phyloP scores from a whole-genome alignment of 2,797 vertebrate species.

The Poeciliopsis infans region DNA sequence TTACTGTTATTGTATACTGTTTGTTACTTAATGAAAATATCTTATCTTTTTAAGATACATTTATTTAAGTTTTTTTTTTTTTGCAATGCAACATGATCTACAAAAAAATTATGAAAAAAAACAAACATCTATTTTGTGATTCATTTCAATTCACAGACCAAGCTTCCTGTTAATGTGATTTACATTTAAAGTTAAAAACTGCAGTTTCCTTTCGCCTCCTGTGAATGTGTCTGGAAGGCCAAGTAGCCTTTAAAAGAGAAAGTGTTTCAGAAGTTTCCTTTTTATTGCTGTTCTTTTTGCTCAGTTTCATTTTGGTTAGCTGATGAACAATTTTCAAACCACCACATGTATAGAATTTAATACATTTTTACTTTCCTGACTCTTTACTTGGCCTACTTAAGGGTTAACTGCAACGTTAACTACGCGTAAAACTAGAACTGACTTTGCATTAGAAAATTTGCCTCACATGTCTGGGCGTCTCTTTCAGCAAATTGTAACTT shows the following conservation, averaged over 20 bases:
- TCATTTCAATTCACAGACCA: neutral
- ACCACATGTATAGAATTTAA: too few species aligned
- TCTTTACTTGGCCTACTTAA: neutral
- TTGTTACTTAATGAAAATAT: too few species aligned
- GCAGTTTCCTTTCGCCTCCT: neutral
- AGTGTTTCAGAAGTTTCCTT: too few species aligned
- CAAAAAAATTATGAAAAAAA: neutral
- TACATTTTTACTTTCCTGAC: neutral
- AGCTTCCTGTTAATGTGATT: neutral
- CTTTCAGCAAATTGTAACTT: conserved; percentile 36
- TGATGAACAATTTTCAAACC: neutral
- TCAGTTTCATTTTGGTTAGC: neutral
- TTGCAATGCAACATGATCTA: neutral
- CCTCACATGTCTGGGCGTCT: neutral
- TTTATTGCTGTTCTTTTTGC: neutral
- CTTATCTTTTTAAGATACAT: neutral
- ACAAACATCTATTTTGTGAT: neutral
- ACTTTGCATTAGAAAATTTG: conserved; percentile 39
- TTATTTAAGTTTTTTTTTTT: too few species aligned
- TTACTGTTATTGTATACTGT: neutral
- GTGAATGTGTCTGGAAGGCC: neutral
- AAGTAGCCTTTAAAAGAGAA: neutral
- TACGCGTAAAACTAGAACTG: neutral
- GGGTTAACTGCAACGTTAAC: neutral
- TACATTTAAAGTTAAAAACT: neutral